Conservation (phyloP, 2,113 vertebrate genomes). For the Corythaixoides concolor region DNA sequence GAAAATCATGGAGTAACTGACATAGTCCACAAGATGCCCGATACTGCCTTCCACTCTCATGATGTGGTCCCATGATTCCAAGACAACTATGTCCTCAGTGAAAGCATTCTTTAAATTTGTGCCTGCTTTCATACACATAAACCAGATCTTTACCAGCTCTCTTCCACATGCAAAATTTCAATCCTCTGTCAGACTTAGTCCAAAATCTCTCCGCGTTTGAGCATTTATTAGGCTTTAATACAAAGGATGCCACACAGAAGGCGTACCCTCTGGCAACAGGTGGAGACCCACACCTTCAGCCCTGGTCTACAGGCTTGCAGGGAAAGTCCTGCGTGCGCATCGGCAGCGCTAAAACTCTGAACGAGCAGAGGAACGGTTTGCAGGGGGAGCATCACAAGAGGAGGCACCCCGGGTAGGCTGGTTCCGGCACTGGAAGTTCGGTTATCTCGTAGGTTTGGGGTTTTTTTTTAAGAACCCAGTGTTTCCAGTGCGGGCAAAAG, state of each 20-base stretch:
- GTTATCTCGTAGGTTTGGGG: not conserved
- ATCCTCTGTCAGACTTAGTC: not conserved
- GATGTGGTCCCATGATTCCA: not conserved
- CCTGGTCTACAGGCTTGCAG: not conserved
- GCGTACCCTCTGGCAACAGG: not conserved
- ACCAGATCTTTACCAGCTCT: not conserved
- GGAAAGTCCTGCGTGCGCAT: accelerated
- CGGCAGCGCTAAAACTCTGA: accelerated
- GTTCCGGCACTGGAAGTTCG: too few species aligned
- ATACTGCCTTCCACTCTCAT: not conserved
- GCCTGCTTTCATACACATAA: not conserved
- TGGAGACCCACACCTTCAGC: not conserved
- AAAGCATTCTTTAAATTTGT: not conserved
- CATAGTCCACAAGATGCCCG: not conserved
- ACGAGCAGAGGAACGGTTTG: accelerated
- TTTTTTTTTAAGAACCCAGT: too few species aligned
- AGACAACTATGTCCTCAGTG: not conserved
- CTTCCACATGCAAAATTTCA: accelerated
- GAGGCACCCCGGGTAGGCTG: accelerated
- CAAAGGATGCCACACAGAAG: not conserved
- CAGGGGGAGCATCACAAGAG: accelerated
- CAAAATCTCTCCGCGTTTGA: not conserved
- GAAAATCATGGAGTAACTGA: not conserved
- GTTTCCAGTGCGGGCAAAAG: too few species aligned
- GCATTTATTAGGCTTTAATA: not conserved